Conservation (phyloP, 2,888 invertebrate species). For the Yponomeuta cagnagella region DNA sequence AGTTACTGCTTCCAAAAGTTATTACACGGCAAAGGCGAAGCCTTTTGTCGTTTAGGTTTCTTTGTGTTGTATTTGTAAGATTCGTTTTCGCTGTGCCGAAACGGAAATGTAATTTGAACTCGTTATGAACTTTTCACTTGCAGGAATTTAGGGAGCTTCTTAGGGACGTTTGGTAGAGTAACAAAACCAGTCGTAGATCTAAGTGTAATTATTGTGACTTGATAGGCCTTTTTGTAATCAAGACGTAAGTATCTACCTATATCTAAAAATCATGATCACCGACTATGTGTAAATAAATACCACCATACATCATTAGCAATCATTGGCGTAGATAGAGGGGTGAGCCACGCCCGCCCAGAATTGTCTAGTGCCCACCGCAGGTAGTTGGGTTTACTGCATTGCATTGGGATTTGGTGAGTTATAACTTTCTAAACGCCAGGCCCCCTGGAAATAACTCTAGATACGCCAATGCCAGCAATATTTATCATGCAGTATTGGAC, state of each 20-base stretch:
- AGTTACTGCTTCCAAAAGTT: constrained; percentile 47
- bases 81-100: neutral
- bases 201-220: too few relatives aligned
- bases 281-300: neutral
- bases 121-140: constrained; percentile 1
- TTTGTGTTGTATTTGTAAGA: neutral
- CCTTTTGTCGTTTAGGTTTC: constrained; percentile 6
- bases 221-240: neutral
- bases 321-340: neutral
- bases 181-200: too few relatives aligned
- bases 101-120: neutral
- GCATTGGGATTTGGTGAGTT: too few relatives aligned
- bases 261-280: neutral
- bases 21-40: neutral
- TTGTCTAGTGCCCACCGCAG: too few relatives aligned
- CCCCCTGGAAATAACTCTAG: too few relatives aligned
- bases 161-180: too few relatives aligned
- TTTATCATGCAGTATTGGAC: neutral
- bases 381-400: too few relatives aligned
- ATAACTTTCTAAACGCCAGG: too few relatives aligned
- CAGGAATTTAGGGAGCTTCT: neutral
- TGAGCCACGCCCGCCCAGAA: too few relatives aligned
- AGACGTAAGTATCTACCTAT: neutral
- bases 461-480: too few relatives aligned
- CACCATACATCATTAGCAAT: neutral